phyloP scores from a whole-genome alignment of 2,797 vertebrate species.

The Arrhamphus sclerolepis region DNA sequence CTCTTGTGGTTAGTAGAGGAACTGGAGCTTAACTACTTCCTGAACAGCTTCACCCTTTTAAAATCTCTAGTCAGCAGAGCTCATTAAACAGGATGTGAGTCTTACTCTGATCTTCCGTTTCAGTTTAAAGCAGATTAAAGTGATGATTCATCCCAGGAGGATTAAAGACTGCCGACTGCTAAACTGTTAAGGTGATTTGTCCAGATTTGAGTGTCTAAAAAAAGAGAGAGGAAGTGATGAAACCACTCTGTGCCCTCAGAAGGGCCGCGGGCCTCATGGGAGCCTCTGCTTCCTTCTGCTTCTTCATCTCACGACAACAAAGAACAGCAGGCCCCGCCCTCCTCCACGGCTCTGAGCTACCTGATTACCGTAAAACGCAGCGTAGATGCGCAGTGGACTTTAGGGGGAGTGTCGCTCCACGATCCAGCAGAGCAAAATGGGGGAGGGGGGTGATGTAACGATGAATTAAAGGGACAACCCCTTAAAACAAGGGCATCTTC shows the following conservation, averaged over 20 bases:
- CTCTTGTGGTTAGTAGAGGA: too few species aligned
- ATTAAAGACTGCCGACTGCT: too few species aligned
- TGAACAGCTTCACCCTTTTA: too few species aligned
- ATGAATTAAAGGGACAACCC: slow-evolving; percentile 9
- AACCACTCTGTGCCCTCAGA: slow-evolving; percentile 15
- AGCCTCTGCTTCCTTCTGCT: neutral
- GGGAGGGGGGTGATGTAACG: slow-evolving; percentile 32
- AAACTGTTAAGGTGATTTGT: too few species aligned
- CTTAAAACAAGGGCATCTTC: neutral
- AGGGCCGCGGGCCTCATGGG: neutral
- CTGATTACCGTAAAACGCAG: slow-evolving; percentile 42
- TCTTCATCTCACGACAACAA: slow-evolving; percentile 23
- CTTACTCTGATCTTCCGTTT: neutral
- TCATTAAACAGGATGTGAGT: neutral
- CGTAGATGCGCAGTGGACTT: slow-evolving; percentile 26
- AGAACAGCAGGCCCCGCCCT: slow-evolving; percentile 35
- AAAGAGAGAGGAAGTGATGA: slow-evolving; percentile 12
- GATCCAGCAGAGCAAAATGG: slow-evolving; percentile 10
- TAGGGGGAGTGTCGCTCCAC: slow-evolving; percentile 48
- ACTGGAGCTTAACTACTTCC: too few species aligned
- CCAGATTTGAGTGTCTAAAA: neutral
- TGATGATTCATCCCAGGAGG: neutral
- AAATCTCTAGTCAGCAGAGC: too few species aligned
- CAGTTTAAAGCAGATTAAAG: neutral
- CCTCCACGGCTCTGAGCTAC: neutral